A percentile compares a stretch with the other conserved stretches of the same genome.
Evolutionary conservation across 2,113 vertebrate genomes (phyloP).

Genomic region (Campylorhamphus procurvoides): DNA sequence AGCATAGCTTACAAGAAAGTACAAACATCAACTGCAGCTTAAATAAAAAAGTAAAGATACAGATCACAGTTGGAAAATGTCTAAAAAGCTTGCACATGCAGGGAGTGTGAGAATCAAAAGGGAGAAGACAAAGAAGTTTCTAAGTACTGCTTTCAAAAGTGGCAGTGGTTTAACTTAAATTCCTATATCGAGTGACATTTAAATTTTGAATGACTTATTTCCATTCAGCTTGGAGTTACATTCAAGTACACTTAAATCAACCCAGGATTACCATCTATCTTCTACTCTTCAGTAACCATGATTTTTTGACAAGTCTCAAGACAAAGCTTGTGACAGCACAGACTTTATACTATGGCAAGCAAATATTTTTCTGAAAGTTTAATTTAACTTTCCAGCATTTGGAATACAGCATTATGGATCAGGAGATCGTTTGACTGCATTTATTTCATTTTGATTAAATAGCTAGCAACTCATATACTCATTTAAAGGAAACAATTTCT

Average conservation of each 20-base stretch:
- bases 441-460: neutral
- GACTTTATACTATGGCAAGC: neutral
- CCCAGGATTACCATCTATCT: neutral
- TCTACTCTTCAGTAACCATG: neutral
- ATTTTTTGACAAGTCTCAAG: neutral
- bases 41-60: neutral
- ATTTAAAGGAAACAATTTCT: neutral
- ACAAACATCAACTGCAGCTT: fast-evolving
- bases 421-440: neutral
- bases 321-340: neutral
- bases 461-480: neutral
- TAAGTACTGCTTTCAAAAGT: neutral
- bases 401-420: neutral
- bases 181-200: neutral
- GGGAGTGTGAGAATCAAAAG: neutral
- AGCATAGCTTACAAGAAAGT: fast-evolving
- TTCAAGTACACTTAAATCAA: neutral
- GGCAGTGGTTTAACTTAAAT: neutral
- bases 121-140: neutral
- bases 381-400: neutral
- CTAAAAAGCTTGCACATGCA: neutral
- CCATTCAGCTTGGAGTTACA: neutral
- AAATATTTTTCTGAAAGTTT: neutral
- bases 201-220: neutral
- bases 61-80: neutral